Evolutionary conservation across 2,113 vertebrate species (phyloP).

Genomic region (Bucco capensis): DNA sequence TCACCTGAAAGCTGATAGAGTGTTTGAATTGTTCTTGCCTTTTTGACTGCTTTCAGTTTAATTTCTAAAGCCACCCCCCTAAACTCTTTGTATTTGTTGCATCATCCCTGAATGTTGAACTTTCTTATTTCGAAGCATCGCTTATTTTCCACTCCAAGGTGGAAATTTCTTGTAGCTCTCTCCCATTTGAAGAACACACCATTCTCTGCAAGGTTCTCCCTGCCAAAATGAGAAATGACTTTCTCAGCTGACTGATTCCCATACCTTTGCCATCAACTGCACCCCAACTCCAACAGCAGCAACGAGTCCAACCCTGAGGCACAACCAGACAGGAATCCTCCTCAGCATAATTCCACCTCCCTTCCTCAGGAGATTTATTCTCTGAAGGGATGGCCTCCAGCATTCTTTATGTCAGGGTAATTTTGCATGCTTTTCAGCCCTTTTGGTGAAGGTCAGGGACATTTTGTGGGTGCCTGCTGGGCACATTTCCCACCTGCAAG

Average conservation of each 20-base stretch:
- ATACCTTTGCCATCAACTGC: neutral
- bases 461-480: conserved; percentile 38
- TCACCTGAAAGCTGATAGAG: neutral
- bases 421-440: neutral
- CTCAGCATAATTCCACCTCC: neutral
- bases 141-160: neutral
- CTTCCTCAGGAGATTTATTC: neutral
- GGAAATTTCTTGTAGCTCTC: neutral
- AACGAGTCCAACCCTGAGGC: neutral
- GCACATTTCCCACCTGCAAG: conserved; percentile 36
- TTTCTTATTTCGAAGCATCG: neutral
- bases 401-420: conserved; percentile 51
- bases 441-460: neutral
- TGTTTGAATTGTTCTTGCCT: neutral
- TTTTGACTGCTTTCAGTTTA: neutral
- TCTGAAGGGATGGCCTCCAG: neutral
- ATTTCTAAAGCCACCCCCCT: neutral
- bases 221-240: neutral
- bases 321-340: neutral
- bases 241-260: neutral
- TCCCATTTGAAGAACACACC: neutral
- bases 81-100: neutral
- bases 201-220: neutral
- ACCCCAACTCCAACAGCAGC: neutral
- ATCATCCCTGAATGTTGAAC: neutral